A percentile compares a stretch with the other conserved stretches of the same genome.
Evolutionary conservation across 2,888 invertebrate genomes (phyloP).

Genomic region (Cacoxenus indagator): DNA sequence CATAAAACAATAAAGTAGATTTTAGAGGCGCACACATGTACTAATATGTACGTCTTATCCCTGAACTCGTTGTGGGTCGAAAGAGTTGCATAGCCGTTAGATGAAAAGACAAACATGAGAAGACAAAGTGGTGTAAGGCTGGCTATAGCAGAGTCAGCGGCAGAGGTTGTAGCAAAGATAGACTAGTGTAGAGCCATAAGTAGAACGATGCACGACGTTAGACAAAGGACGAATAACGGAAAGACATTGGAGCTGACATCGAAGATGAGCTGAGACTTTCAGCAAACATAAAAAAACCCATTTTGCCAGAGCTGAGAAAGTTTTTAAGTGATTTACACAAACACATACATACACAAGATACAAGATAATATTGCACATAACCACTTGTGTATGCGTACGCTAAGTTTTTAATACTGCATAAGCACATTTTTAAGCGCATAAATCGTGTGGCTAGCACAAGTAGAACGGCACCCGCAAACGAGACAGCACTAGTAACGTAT

Average conservation of each 20-base stretch:
- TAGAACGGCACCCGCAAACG: conserved; percentile 23
- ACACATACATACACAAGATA: neutral
- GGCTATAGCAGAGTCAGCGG: no score
- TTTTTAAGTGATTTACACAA: conserved; percentile 1
- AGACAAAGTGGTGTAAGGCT: no score
- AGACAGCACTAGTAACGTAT: neutral
- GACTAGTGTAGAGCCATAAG: no score
- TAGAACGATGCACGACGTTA: no score
- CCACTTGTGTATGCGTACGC: neutral
- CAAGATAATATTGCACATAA: neutral
- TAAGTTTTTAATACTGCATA: conserved; percentile 12
- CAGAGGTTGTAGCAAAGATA: no score
- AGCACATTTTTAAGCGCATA: conserved; percentile 13
- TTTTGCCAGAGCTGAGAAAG: conserved; percentile 6
- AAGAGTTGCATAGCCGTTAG: no score
- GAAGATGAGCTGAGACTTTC: no score
- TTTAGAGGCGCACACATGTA: neutral
- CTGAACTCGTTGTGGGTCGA: no score
- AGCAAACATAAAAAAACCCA: neutral
- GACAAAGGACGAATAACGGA: no score
- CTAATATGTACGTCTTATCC: neutral
- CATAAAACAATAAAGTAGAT: conserved; percentile 13
- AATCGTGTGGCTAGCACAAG: conserved; percentile 3
- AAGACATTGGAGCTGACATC: no score
- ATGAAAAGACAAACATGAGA: no score